Conservation (phyloP, 2,797 vertebrate species). For the Cossypha caffra region DNA sequence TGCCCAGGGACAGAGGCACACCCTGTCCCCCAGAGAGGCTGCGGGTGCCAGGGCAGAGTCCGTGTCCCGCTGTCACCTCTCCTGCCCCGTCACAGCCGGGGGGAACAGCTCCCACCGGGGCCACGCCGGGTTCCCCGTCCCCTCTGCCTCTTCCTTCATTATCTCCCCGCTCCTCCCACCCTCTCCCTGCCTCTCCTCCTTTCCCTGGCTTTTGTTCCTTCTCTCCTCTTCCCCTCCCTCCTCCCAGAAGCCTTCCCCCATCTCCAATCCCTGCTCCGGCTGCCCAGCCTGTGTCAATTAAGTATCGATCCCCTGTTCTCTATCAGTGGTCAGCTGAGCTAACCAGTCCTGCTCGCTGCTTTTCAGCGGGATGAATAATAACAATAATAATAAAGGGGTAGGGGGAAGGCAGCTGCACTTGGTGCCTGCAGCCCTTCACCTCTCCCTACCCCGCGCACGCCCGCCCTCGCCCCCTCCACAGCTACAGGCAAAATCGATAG, state of each 20-base stretch:
- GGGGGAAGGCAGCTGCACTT: slow-evolving; percentile 13
- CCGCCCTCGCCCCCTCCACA: slow-evolving; percentile 81
- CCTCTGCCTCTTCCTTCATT: slow-evolving; percentile 26
- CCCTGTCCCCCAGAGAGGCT: not conserved
- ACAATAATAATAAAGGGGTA: slow-evolving; percentile 22
- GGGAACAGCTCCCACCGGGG: not conserved
- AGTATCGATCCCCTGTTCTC: slow-evolving; percentile 66
- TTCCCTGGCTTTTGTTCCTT: slow-evolving; percentile 62
- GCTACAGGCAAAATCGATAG: slow-evolving; percentile 89
- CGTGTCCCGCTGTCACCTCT: accelerated
- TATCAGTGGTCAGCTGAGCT: slow-evolving; percentile 60
- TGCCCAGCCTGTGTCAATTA: slow-evolving; percentile 66
- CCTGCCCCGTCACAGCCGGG: not conserved
- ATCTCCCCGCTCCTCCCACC: slow-evolving; percentile 55
- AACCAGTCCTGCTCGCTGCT: slow-evolving; percentile 36
- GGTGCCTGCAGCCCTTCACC: slow-evolving; percentile 53
- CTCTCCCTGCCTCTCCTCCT: slow-evolving; percentile 71
- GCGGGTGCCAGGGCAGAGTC: accelerated
- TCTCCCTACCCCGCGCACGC: slow-evolving; percentile 40
- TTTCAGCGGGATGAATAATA: slow-evolving; percentile 47
- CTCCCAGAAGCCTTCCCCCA: slow-evolving; percentile 49
- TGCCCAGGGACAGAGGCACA: not conserved
- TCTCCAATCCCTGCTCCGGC: slow-evolving; percentile 64
- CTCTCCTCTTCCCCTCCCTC: slow-evolving; percentile 51
- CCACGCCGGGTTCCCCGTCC: not conserved